A percentile compares a stretch with the other conserved stretches of the same genome.
phyloP scores from a whole-genome alignment of 1,140 invertebrate species.

The Ceratina calcarata region DNA sequence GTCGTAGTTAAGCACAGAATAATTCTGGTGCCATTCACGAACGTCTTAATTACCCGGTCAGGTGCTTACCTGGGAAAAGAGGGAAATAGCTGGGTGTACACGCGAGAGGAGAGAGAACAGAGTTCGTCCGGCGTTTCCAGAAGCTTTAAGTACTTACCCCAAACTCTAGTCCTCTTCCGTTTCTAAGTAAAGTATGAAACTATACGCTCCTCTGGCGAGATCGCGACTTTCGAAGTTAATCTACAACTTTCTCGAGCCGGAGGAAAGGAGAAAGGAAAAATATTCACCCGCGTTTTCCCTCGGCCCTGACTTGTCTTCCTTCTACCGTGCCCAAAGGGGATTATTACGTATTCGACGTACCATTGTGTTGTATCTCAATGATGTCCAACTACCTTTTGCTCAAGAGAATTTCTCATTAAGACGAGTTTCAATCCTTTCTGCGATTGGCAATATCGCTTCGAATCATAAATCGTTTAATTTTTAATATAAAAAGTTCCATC shows the following conservation, averaged over 20 bases:
- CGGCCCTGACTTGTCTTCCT: neutral
- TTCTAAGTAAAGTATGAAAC: constrained; percentile 38
- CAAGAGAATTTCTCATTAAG: neutral
- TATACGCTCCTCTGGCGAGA: constrained; percentile 33
- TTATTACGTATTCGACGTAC: neutral
- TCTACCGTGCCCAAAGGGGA: neutral
- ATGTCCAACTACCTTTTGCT: neutral
- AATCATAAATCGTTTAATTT: too few species aligned
- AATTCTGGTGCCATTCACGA: constrained; percentile 27
- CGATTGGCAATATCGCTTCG: neutral
- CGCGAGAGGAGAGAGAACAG: constrained; percentile 6
- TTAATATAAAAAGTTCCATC: too few species aligned
- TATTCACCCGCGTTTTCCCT: neutral
- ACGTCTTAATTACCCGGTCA: constrained; percentile 44
- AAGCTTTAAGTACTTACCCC: constrained; percentile 15
- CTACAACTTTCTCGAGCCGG: constrained; percentile 28
- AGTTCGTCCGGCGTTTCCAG: constrained; percentile 31
- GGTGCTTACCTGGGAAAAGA: constrained; percentile 27
- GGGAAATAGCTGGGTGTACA: neutral
- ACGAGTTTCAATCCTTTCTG: neutral
- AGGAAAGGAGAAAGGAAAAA: constrained; percentile 17
- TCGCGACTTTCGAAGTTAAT: constrained; percentile 33
- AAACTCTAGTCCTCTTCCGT: neutral
- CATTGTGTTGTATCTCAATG: neutral
- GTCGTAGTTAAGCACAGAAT: neutral